A percentile compares a stretch with the other conserved stretches of the same genome.
These are phyloP conservation scores for Phoxinus dragarum DNA, from an alignment of 2,797 vertebrate species.

Conservation along the genomic window DNA sequence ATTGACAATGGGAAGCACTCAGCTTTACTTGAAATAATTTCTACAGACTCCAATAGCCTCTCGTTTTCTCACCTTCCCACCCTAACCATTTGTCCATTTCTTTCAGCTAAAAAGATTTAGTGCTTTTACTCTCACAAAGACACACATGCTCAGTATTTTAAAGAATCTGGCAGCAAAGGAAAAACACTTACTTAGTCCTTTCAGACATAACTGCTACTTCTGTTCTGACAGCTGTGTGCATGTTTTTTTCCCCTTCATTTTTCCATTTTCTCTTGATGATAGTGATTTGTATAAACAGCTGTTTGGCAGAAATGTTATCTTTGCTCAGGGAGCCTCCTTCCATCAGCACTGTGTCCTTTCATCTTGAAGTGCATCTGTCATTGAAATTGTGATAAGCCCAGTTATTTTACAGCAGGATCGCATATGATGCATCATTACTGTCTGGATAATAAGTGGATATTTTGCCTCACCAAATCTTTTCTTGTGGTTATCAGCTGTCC, in stretches of 20 bases:
- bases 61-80: slow-evolving; percentile 6
- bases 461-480: neutral
- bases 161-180: slow-evolving; percentile 2
- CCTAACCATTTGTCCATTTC: neutral
- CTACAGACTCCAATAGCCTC: neutral
- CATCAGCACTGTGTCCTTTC: slow-evolving; percentile 40
- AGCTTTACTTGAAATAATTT: neutral
- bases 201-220: slow-evolving; percentile 3
- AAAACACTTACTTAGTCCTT: slow-evolving; percentile 18
- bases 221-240: slow-evolving; percentile 34
- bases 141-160: neutral
- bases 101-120: neutral
- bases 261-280: slow-evolving; percentile 32
- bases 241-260: slow-evolving; percentile 14
- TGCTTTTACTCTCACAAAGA: slow-evolving; percentile 16
- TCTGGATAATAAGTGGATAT: neutral
- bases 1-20: neutral
- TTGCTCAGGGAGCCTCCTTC: slow-evolving; percentile 17
- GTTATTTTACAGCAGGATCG: slow-evolving; percentile 23
- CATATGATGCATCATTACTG: neutral
- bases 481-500: neutral
- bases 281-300: slow-evolving; percentile 42
- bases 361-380: slow-evolving; percentile 41
- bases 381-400: slow-evolving; percentile 9
- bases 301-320: slow-evolving; percentile 28